Percentiles rank a stretch among this genome's conserved stretches.
Conservation (phyloP, 2,888 invertebrate genomes). For the Drosophila pullipes region DNA sequence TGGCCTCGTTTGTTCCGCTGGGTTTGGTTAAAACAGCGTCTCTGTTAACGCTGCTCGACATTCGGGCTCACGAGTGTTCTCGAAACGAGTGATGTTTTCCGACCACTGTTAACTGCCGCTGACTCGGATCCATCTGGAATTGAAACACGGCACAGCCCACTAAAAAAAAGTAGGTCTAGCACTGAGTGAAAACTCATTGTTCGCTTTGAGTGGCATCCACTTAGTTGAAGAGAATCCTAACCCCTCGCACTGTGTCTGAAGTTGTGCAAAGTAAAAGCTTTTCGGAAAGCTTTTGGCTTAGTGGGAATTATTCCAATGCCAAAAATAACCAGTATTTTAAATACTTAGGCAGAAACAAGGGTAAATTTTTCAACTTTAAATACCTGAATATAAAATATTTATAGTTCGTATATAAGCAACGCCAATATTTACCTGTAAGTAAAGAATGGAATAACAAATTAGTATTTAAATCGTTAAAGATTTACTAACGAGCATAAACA, state of each 20-base stretch:
- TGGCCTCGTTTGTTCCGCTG: constrained; percentile 73
- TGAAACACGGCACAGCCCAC: constrained; percentile 30
- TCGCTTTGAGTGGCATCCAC: background rate
- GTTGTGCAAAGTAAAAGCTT: constrained; percentile 37
- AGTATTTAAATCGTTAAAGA: background rate
- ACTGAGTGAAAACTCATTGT: constrained; percentile 19
- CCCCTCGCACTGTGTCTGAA: constrained; percentile 20
- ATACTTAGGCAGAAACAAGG: constrained; percentile 2
- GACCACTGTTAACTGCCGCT: constrained; percentile 63
- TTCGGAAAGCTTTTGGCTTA: constrained; percentile 18
- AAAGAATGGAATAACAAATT: constrained; percentile 41
- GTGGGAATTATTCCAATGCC: background rate
- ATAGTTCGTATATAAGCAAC: background rate
- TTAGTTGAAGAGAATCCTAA: constrained; percentile 19
- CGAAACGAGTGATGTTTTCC: constrained; percentile 46
- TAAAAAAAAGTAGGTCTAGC: constrained; percentile 48
- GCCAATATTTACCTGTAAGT: constrained; percentile 75
- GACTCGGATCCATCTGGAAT: constrained; percentile 32
- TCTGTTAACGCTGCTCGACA: constrained; percentile 45
- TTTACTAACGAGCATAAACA: background rate
- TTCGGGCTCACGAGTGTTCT: constrained; percentile 41
- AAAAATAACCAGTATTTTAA: constrained; percentile 31
- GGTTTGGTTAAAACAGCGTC: constrained; percentile 64
- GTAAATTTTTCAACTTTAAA: constrained; percentile 39
- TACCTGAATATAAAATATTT: constrained; percentile 59